A percentile compares a stretch with the other conserved stretches of the same genome.
Evolutionary conservation across 2,888 invertebrate species (phyloP).

Genomic region (Sthenelais limicola): DNA sequence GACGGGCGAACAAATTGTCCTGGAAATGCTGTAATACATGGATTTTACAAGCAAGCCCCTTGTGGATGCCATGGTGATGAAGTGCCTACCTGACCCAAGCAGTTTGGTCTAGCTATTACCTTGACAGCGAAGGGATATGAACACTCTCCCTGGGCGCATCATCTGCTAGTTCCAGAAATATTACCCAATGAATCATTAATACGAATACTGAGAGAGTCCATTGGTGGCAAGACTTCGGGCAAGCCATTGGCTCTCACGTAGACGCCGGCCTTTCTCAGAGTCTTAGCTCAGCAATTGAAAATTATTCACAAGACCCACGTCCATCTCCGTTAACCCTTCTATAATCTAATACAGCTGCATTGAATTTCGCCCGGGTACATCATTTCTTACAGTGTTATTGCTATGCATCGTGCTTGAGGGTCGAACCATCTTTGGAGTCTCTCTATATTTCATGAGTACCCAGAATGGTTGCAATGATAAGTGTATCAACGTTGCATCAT

Average conservation of each 20-base stretch:
- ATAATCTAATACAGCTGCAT: conserved; percentile 14
- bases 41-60: too few relatives aligned
- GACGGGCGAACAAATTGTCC: too few relatives aligned
- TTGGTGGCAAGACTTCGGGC: neutral
- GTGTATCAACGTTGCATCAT: conserved; percentile 28
- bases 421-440: too few relatives aligned
- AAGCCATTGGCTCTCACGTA: neutral
- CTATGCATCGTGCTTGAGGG: too few relatives aligned
- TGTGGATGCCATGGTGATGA: conserved; percentile 2
- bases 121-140: neutral
- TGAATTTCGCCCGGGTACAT: conserved; percentile 8
- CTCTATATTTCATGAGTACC: conserved; percentile 30
- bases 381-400: conserved; percentile 18
- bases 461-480: conserved; percentile 22
- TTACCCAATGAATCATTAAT: conserved; percentile 33
- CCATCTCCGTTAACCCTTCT: conserved; percentile 10
- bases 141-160: conserved; percentile 24
- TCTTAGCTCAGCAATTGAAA: conserved; percentile 22
- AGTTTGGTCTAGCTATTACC: conserved; percentile 16
- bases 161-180: conserved; percentile 28
- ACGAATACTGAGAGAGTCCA: conserved; percentile 4
- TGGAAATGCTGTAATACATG: too few relatives aligned
- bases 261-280: neutral
- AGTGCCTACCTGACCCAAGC: conserved; percentile 20
- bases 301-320: conserved; percentile 18